Evolutionary conservation across 2,113 vertebrate genomes (phyloP).

Genomic region (Anolis sagrei): DNA sequence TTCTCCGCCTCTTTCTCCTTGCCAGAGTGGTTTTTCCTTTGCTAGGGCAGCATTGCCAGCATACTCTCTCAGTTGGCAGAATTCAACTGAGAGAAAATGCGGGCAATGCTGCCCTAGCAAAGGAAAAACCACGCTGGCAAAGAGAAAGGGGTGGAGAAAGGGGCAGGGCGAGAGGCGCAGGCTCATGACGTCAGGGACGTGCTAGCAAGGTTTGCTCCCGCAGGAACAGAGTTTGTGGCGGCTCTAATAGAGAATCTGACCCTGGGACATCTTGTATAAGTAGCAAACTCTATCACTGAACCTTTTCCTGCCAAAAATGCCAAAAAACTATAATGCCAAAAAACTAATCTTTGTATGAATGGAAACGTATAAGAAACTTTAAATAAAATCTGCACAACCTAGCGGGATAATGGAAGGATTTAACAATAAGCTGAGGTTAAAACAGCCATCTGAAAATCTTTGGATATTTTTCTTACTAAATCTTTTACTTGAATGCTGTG

Average conservation of each 20-base stretch:
- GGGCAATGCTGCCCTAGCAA: too few relatives aligned
- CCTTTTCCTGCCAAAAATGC: background rate
- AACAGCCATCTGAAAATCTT: background rate
- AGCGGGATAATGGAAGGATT: accelerated
- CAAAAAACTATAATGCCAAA: background rate
- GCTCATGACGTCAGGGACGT: too few relatives aligned
- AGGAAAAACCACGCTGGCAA: too few relatives aligned
- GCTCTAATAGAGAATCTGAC: background rate
- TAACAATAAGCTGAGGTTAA: constrained; percentile 12
- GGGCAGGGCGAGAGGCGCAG: too few relatives aligned
- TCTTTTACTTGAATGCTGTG: constrained; percentile 1
- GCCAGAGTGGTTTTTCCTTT: too few relatives aligned
- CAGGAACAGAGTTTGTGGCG: too few relatives aligned
- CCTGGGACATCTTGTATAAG: background rate
- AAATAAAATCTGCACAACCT: background rate
- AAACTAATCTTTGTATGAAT: background rate
- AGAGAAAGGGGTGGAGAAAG: too few relatives aligned
- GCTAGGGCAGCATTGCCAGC: too few relatives aligned
- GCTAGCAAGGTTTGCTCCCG: too few relatives aligned
- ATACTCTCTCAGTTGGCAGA: too few relatives aligned
- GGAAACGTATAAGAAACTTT: background rate
- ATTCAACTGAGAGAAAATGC: too few relatives aligned
- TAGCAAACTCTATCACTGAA: background rate
- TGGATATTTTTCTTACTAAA: background rate
- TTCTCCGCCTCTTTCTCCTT: too few relatives aligned